These are phyloP conservation scores for Leucophenga varia DNA, from an alignment of 1,140 invertebrate species.

Conservation along the genomic window DNA sequence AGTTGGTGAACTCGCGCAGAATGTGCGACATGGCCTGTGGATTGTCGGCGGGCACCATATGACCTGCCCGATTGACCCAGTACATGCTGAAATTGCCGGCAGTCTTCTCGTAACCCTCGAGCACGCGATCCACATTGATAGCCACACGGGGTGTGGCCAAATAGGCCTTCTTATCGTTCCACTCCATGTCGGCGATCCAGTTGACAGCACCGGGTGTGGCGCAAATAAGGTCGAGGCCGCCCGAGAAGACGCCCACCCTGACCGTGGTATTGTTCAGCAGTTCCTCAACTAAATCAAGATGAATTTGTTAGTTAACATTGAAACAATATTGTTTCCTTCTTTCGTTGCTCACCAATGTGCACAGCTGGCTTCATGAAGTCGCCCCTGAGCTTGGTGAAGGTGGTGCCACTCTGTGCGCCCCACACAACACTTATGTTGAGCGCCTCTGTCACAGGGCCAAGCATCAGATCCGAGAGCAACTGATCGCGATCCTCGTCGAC, in stretches of 20 bases:
- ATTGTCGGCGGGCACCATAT: conserved; percentile 61
- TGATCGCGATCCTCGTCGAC: conserved; percentile 42
- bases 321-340: background rate
- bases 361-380: conserved; percentile 88
- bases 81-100: conserved; percentile 71
- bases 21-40: conserved; percentile 46
- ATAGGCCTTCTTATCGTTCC: conserved; percentile 62
- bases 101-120: conserved; percentile 69
- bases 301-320: too few relatives aligned
- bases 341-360: conserved; percentile 60
- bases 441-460: conserved; percentile 65
- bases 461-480: conserved; percentile 68
- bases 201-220: conserved; percentile 66
- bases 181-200: conserved; percentile 74
- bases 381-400: conserved; percentile 64
- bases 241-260: conserved; percentile 49
- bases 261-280: conserved; percentile 67
- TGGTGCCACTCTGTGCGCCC: conserved; percentile 62
- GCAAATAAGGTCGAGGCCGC: conserved; percentile 70
- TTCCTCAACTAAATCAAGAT: conserved; percentile 65
- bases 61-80: conserved; percentile 68
- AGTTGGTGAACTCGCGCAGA: conserved; percentile 39
- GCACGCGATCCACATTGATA: conserved; percentile 61
- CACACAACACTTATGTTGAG: conserved; percentile 69
- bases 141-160: conserved; percentile 57